Base-by-base conservation (phyloP, 2,797 vertebrate species). In the Manis pentadactyla region DNA sequence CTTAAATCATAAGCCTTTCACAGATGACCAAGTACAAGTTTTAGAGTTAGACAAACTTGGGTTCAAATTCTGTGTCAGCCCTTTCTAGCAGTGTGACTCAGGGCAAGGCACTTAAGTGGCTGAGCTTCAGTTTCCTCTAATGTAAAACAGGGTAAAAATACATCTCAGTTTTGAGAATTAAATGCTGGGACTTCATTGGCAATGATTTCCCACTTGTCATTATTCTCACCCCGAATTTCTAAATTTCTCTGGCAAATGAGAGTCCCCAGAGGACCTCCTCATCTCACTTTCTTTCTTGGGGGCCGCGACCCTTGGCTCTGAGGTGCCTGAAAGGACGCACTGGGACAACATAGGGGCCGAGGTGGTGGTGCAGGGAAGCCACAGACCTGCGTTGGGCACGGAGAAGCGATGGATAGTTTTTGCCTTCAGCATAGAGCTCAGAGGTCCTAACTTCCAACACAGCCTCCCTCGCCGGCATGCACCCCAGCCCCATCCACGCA, bases 351-450 rank as follows among this genome's bases (percentile, higher is more conserved):
- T 0, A 11, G 25, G 68, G 63, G 68, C 8, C 1, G 27, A 53
- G 59, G 14, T 6, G 84, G 81, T 27, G 8, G 27, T 12, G 31
- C 69, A 31, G 42, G 2, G 39, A 81, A 69, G 91, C 73, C 71
- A 21, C 71, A 37, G 19, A 51, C 1, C 53, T 0, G 31, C 8
- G 6, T 3, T 59, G 46, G 2, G n/a, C 10, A 8, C 2, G 46
- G 31, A 7, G 46, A 1, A 5, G 49, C 37, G 8, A 10, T 0
- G 46, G 63, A 5, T 10, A 39, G 37, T 39, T 39, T 29, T 46
- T 10, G 39, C 78, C 18, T 7, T 39, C 21, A 13, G 64, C 75
- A 63, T 63, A 7, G 0, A 57, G 75, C 29, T 61, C 37, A 4
- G 18, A 25, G 39, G 23, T 49, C 53, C 63, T 3, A 37, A 31